Base-by-base conservation (phyloP, 1,140 invertebrate genomes). In the Drosophila guanche region DNA sequence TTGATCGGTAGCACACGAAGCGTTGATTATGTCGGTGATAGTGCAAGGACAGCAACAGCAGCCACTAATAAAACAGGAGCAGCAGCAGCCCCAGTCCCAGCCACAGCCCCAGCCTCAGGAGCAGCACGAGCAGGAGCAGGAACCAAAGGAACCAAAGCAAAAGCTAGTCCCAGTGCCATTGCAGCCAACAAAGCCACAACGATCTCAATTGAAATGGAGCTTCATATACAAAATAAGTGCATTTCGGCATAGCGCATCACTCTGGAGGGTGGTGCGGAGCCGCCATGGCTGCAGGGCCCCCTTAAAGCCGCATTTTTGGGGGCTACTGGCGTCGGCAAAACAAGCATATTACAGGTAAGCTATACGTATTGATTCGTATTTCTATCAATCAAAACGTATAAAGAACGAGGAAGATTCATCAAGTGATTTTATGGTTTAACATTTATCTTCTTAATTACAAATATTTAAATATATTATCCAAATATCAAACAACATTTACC, bases 251-350 rank as follows among this genome's bases (percentile, higher is more conserved):
- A 91, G 90, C 90, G 90, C 79, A 91, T 91, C 90, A 91, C 90
- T 91, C 90, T 91, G 90, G 90, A 91, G 90, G 90, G 90, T 90
- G 90, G 90, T 85, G 81, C 81, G 60, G 90, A 91, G 85, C 88
- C 90, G 81, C 90, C 90, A 90, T 91, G 90, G 90, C 84, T 91
- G 77, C 92, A 94, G 91, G 94, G 95, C 91, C 92, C 94, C 75
- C 94, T 96, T 91, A 96, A 96, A 92, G 95, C 96, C 55, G 94
- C 96, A 76, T 93, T 96, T 70, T 92, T 96, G 65, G 95, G 95
- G 47, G 95, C 95, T 66, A 94, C 95, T 51, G 95, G 94, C 57
- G 95, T 96, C 74, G 95, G 95, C 72, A 96, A 96, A 91, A 95
- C 95, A 59, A 96, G 95, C 88, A 96, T 96, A 91, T 95, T 96